These are phyloP conservation scores for Danio jaintianensis DNA, from an alignment of 2,797 vertebrate genomes.

Conservation along the genomic window DNA sequence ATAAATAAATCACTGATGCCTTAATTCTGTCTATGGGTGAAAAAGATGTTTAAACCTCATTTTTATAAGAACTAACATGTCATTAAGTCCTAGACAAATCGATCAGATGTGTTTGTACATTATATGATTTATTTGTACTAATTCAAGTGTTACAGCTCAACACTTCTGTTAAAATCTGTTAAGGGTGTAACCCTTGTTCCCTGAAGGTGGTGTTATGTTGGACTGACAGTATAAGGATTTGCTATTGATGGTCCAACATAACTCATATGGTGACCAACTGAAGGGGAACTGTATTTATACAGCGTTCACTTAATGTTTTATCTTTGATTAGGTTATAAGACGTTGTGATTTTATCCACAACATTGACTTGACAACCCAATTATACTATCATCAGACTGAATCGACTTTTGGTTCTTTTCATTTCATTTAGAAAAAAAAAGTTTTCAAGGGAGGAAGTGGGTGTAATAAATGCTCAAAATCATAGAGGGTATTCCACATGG, in stretches of 20 bases:
- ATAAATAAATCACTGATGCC: neutral
- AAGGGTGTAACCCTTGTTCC: no score
- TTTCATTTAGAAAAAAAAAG: neutral
- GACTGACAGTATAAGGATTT: no score
- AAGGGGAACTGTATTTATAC: slow-evolving; percentile 18
- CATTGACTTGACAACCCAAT: slow-evolving; percentile 2
- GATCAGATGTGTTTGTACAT: neutral
- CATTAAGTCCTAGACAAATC: neutral
- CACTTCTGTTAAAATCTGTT: neutral
- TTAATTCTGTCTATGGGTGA: neutral
- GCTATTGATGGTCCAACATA: no score
- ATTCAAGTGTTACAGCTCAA: neutral
- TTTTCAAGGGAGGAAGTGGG: neutral
- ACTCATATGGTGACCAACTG: no score
- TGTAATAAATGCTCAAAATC: neutral
- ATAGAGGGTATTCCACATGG: neutral
- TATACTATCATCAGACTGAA: neutral
- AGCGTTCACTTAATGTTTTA: neutral
- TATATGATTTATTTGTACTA: neutral
- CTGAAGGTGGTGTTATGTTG: no score
- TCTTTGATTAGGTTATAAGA: slow-evolving; percentile 18
- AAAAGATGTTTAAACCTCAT: neutral
- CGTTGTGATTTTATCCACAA: neutral
- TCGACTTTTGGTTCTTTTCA: neutral
- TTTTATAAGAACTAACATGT: neutral